Percentiles rank a stretch among this genome's conserved stretches.
These are phyloP conservation scores for Contarinia nasturtii DNA, from an alignment of 1,140 invertebrate genomes.

Conservation along the genomic window DNA sequence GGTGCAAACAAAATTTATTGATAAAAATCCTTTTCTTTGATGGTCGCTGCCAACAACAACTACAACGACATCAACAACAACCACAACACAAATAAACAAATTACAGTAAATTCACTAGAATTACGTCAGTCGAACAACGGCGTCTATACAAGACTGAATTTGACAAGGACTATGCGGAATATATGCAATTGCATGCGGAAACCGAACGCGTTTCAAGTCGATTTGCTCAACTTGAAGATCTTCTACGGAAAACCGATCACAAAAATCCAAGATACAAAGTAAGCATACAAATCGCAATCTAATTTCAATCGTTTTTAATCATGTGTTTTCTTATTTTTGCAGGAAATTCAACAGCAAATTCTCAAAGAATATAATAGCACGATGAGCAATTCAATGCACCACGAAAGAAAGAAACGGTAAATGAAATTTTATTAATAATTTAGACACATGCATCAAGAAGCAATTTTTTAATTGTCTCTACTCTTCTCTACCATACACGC, in stretches of 20 bases:
- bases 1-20: too few relatives aligned
- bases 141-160: slow-evolving; percentile 76
- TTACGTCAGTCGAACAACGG: slow-evolving; percentile 53
- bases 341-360: slow-evolving; percentile 54
- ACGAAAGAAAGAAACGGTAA: slow-evolving; percentile 34
- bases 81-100: too few relatives aligned
- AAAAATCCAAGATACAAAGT: slow-evolving; percentile 30
- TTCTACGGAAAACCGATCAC: slow-evolving; percentile 31
- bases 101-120: slow-evolving; percentile 64
- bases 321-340: slow-evolving; percentile 13
- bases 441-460: too few relatives aligned
- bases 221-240: slow-evolving; percentile 52
- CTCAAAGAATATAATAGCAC: slow-evolving; percentile 59
- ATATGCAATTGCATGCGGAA: slow-evolving; percentile 49
- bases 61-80: too few relatives aligned
- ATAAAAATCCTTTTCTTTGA: too few relatives aligned
- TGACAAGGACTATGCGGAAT: slow-evolving; percentile 66
- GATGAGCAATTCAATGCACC: slow-evolving; percentile 51
- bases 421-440: not conserved
- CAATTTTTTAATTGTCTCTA: too few relatives aligned
- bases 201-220: slow-evolving; percentile 55
- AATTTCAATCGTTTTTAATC: not conserved
- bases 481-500: not conserved
- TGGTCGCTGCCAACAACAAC: too few relatives aligned
- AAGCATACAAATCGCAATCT: too few relatives aligned